These are phyloP conservation scores for Scolanthus callimorphus DNA, from an alignment of 92 coral and sea anemone species.

Conservation along the genomic window DNA sequence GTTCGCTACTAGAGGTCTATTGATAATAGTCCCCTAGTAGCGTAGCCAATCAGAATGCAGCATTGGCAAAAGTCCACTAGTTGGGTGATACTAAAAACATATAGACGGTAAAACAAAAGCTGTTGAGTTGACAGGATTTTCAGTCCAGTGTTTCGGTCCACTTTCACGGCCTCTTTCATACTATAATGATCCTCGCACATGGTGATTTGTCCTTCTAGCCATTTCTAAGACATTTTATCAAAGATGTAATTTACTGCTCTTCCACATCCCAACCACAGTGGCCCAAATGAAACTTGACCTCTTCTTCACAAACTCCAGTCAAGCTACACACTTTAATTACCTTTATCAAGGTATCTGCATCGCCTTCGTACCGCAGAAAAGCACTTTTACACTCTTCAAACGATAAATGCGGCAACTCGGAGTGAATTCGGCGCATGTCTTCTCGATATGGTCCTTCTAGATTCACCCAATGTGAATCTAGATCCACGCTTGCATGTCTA, in stretches of 20 bases:
- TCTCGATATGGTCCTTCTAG: neutral
- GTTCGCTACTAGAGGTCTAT: too few relatives aligned
- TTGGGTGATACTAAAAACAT: too few relatives aligned
- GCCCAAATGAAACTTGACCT: slow-evolving; percentile 9
- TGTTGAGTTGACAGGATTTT: too few relatives aligned
- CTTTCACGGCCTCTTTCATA: too few relatives aligned
- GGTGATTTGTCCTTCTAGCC: too few relatives aligned
- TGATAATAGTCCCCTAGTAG: too few relatives aligned
- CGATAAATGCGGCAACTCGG: neutral
- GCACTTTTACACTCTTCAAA: neutral
- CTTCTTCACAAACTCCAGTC: neutral
- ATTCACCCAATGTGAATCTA: neutral
- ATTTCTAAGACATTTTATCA: slow-evolving; percentile 7
- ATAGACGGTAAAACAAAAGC: too few relatives aligned
- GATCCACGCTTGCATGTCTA: too few relatives aligned
- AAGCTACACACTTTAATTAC: slow-evolving; percentile 7
- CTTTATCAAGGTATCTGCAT: slow-evolving; percentile 1
- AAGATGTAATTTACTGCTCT: slow-evolving; percentile 13
- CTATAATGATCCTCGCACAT: too few relatives aligned
- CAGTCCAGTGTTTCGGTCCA: too few relatives aligned
- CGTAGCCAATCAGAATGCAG: too few relatives aligned
- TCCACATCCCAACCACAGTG: slow-evolving; percentile 14
- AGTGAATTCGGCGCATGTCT: neutral
- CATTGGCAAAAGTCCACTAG: too few relatives aligned
- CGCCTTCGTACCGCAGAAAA: slow-evolving; percentile 8